These are phyloP conservation scores for Apodemus sylvaticus DNA, from an alignment of 2,113 vertebrate species.

Conservation along the genomic window DNA sequence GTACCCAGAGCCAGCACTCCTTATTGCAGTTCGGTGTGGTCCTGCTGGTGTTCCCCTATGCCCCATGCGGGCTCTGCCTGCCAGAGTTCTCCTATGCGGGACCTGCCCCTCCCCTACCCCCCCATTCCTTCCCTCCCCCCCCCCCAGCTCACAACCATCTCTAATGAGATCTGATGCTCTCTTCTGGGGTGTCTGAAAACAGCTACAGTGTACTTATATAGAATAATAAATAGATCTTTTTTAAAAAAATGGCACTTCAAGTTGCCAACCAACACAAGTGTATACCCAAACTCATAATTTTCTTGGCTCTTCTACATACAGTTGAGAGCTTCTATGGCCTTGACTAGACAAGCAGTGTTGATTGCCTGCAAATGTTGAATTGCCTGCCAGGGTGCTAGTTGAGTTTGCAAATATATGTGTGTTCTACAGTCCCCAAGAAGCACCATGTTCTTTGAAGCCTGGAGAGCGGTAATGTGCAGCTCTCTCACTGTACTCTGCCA, in stretches of 20 bases:
- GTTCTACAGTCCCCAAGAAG: neutral
- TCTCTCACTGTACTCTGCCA: neutral
- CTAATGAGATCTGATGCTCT: too few relatives aligned
- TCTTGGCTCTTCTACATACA: neutral
- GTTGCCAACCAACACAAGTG: neutral
- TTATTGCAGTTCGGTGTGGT: too few relatives aligned
- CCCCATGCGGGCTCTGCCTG: too few relatives aligned
- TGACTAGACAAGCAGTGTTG: neutral
- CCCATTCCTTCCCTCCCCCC: too few relatives aligned
- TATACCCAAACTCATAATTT: neutral
- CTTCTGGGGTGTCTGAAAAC: too few relatives aligned
- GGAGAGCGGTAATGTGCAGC: neutral
- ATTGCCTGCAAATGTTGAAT: neutral
- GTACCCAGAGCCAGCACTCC: too few relatives aligned
- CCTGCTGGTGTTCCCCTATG: too few relatives aligned
- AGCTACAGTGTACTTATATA: too few relatives aligned
- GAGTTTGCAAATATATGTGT: neutral
- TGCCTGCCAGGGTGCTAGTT: neutral
- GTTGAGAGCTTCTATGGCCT: neutral
- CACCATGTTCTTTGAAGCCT: neutral
- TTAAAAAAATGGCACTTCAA: neutral
- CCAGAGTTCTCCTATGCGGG: too few relatives aligned
- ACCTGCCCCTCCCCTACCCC: too few relatives aligned
- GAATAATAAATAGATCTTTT: neutral
- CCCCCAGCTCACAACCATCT: too few relatives aligned